Conservation (phyloP, 2,113 vertebrate species). For the Ceyx margarethae region DNA sequence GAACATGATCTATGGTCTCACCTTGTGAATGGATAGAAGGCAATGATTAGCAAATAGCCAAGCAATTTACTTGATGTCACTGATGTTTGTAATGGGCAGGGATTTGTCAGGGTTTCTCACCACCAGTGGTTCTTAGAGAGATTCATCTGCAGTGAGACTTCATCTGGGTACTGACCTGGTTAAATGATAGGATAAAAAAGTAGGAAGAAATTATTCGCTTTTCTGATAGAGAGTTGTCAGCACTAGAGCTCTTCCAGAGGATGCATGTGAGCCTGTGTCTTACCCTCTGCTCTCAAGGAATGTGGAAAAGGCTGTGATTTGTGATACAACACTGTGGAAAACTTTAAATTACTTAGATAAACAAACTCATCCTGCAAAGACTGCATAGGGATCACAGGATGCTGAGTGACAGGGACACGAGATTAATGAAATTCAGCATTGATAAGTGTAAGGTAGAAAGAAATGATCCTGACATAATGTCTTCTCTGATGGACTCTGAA, state of each 20-base stretch:
- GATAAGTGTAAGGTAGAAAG: not conserved
- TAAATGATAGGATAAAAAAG: not conserved
- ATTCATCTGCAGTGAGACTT: not conserved
- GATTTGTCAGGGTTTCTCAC: not conserved
- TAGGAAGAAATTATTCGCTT: not conserved
- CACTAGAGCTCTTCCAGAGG: not conserved
- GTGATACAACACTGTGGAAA: not conserved
- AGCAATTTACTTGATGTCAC: not conserved
- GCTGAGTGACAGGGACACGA: not conserved
- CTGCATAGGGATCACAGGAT: not conserved
- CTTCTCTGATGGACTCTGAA: not conserved
- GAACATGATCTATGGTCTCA: not conserved
- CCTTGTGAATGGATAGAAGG: not conserved
- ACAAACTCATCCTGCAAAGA: not conserved
- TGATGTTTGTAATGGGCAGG: accelerated
- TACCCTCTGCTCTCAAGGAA: not conserved
- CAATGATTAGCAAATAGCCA: not conserved
- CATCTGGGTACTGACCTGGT: not conserved
- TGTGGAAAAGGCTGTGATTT: not conserved
- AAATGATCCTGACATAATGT: not conserved
- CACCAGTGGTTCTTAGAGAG: not conserved
- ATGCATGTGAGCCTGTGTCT: not conserved
- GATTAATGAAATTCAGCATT: not conserved
- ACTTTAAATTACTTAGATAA: not conserved
- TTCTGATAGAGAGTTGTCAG: not conserved